Evolutionary conservation across 2,888 invertebrate species (phyloP).

Genomic region (Alentia gelatinosa): DNA sequence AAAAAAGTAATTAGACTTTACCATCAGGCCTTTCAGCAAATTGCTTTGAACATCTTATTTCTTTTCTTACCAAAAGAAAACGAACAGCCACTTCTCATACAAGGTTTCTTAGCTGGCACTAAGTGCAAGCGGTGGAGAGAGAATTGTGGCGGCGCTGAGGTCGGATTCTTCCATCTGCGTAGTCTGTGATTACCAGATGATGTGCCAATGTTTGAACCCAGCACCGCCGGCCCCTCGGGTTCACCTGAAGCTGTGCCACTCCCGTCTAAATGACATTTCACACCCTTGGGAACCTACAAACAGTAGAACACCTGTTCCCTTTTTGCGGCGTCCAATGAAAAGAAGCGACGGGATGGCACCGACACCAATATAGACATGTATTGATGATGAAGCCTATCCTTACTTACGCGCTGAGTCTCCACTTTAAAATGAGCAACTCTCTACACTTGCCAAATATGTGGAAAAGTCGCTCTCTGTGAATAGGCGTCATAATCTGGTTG

Average conservation of each 20-base stretch:
- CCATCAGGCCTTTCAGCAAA: conserved; percentile 28
- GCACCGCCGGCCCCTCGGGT: neutral
- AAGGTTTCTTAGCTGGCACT: neutral
- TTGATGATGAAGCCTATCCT: too few species aligned
- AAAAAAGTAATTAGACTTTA: conserved; percentile 34
- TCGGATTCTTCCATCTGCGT: neutral
- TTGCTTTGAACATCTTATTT: conserved; percentile 13
- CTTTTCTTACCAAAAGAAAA: neutral
- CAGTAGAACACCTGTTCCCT: neutral
- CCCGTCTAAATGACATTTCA: neutral
- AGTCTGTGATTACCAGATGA: neutral
- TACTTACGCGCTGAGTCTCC: too few species aligned
- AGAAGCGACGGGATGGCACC: neutral
- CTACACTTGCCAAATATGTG: too few species aligned
- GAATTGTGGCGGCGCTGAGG: neutral
- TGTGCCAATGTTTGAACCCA: neutral
- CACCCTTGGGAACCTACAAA: neutral
- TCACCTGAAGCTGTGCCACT: neutral
- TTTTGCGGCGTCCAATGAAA: too few species aligned
- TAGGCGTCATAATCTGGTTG: too few species aligned
- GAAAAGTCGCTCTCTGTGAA: too few species aligned
- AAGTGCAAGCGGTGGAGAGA: neutral
- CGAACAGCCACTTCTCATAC: neutral
- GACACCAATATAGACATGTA: neutral
- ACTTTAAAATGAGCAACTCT: too few species aligned